These are phyloP conservation scores for Tryphoninae sp. DNA, from an alignment of 2,888 invertebrate species.

Conservation along the genomic window DNA sequence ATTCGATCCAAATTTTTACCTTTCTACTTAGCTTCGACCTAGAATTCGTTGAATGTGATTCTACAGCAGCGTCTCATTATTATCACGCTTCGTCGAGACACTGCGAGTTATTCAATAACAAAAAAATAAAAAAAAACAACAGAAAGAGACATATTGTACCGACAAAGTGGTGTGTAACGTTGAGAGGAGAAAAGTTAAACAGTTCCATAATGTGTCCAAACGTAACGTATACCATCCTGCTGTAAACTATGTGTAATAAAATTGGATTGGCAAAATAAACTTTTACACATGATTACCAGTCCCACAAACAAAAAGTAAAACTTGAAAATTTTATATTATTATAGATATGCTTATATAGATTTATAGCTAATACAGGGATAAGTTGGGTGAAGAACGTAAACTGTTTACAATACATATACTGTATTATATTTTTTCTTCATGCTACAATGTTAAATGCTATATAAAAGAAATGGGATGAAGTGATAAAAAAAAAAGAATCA, in stretches of 20 bases:
- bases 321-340: constrained; percentile 19
- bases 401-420: constrained; percentile 63
- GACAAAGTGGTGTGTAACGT: constrained; percentile 23
- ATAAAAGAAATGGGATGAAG: constrained; percentile 73
- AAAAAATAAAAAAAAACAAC: not conserved
- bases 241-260: constrained; percentile 69
- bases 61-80: constrained; percentile 30
- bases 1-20: constrained; percentile 56
- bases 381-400: constrained; percentile 18
- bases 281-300: constrained; percentile 66
- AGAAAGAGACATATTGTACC: not conserved
- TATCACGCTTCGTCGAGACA: constrained; percentile 41
- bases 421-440: constrained; percentile 69
- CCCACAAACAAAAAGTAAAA: not conserved
- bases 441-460: constrained; percentile 76
- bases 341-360: no score
- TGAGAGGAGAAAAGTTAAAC: constrained; percentile 12
- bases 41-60: constrained; percentile 45
- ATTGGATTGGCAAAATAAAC: constrained; percentile 69
- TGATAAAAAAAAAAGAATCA: constrained; percentile 64
- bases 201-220: constrained; percentile 50
- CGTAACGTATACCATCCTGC: constrained; percentile 61
- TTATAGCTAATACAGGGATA: not conserved
- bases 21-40: constrained; percentile 55
- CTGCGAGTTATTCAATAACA: constrained; percentile 27